phyloP scores from a whole-genome alignment of 2,797 vertebrate genomes.

The Momotus momota region DNA sequence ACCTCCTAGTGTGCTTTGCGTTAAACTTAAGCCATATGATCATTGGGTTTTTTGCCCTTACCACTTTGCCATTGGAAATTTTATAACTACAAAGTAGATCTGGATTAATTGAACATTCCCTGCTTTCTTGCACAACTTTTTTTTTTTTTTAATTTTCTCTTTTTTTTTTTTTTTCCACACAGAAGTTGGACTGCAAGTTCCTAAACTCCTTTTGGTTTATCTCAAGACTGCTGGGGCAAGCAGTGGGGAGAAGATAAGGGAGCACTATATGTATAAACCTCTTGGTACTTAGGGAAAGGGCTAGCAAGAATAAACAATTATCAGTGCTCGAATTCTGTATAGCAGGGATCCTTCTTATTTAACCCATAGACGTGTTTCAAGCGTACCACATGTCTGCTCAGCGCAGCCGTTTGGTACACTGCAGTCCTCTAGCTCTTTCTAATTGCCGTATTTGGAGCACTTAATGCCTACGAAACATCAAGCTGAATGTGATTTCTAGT shows the following conservation, averaged over 20 bases:
- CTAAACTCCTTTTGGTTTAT: constrained; percentile 45
- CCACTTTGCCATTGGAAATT: constrained; percentile 55
- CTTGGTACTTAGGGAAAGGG: constrained; percentile 54
- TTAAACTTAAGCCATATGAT: constrained; percentile 77
- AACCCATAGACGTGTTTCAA: constrained; percentile 23
- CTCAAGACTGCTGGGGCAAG: constrained; percentile 60
- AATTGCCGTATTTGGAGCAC: constrained; percentile 51
- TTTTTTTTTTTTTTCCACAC: background rate
- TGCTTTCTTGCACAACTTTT: constrained; percentile 61
- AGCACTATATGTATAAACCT: constrained; percentile 62
- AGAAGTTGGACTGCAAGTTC: constrained; percentile 48
- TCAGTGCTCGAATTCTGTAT: constrained; percentile 53
- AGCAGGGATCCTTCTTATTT: constrained; percentile 42
- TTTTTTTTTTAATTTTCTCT: background rate
- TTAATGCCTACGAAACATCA: constrained; percentile 45
- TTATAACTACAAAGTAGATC: constrained; percentile 64
- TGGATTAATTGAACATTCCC: constrained; percentile 68
- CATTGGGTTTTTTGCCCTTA: constrained; percentile 56
- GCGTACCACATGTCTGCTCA: background rate
- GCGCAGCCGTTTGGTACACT: background rate
- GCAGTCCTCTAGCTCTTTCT: constrained; percentile 22
- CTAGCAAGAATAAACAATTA: constrained; percentile 25
- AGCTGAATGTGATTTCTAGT: background rate
- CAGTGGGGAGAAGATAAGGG: constrained; percentile 51
- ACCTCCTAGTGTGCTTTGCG: constrained; percentile 70